These are phyloP conservation scores for Suncus etruscus DNA, from an alignment of 2,113 vertebrate species.

Conservation along the genomic window DNA sequence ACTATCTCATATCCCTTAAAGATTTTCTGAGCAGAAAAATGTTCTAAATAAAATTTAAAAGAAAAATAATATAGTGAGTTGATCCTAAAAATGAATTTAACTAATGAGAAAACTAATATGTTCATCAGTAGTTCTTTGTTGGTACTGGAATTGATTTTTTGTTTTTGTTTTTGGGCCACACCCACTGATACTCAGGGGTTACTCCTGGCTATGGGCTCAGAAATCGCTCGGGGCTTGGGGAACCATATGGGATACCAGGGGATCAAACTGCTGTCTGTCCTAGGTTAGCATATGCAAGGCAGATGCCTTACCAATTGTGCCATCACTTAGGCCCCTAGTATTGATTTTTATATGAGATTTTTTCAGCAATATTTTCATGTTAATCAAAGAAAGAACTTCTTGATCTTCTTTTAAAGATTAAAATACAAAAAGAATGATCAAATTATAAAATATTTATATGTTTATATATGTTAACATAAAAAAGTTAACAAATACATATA, in stretches of 20 bases:
- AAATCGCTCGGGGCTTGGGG: no score
- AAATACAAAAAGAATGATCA: constrained; percentile 46
- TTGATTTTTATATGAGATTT: background rate
- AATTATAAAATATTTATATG: constrained; percentile 47
- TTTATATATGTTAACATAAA: constrained; percentile 57
- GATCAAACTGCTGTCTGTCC: no score
- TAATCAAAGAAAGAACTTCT: constrained; percentile 45
- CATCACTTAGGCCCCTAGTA: no score
- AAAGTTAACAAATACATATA: background rate
- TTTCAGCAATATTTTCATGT: constrained; percentile 40
- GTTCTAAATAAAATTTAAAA: constrained; percentile 35
- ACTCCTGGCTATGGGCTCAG: no score
- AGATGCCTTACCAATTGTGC: no score
- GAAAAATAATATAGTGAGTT: constrained; percentile 25
- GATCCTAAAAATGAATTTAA: constrained; percentile 7
- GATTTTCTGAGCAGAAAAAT: constrained; percentile 14
- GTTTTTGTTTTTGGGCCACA: background rate
- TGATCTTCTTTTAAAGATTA: constrained; percentile 13
- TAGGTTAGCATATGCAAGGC: no score
- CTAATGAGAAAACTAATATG: constrained; percentile 32
- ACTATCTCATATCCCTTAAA: constrained; percentile 3
- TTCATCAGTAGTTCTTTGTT: constrained; percentile 3
- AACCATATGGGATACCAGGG: no score
- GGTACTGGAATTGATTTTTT: background rate
- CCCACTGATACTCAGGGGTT: no score